Conservation (phyloP, 2,888 invertebrate genomes). For the Embidobia sp. region DNA sequence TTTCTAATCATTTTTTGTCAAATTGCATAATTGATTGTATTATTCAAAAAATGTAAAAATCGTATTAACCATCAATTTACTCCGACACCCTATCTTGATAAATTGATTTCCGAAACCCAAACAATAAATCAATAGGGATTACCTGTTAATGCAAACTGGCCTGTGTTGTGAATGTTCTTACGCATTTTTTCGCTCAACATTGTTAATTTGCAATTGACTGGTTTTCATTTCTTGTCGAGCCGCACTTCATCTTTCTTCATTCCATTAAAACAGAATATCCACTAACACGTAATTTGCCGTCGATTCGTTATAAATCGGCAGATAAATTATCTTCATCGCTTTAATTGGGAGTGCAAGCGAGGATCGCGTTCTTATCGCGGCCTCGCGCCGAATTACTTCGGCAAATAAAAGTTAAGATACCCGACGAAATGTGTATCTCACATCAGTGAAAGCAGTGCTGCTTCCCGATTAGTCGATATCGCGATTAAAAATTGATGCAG, state of each 20-base stretch:
- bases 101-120: too few relatives aligned
- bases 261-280: constrained; percentile 56
- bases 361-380: constrained; percentile 59
- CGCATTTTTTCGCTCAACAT: constrained; percentile 48
- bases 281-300: constrained; percentile 55
- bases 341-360: constrained; percentile 54
- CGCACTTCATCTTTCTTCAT: constrained; percentile 25
- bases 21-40: too few relatives aligned
- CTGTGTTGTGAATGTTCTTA: too few relatives aligned
- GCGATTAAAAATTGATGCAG: constrained; percentile 50
- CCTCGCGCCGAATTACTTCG: constrained; percentile 69
- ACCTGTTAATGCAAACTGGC: too few relatives aligned
- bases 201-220: constrained; percentile 48
- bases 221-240: constrained; percentile 26
- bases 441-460: constrained; percentile 59
- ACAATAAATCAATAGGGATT: too few relatives aligned
- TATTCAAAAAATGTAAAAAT: too few relatives aligned
- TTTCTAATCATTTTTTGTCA: too few relatives aligned
- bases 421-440: constrained; percentile 60
- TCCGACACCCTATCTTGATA: too few relatives aligned
- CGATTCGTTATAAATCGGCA: constrained; percentile 52
- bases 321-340: constrained; percentile 61
- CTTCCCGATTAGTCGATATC: constrained; percentile 53
- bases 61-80: too few relatives aligned
- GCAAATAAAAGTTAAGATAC: constrained; percentile 72